Base-by-base conservation (phyloP, 2,888 invertebrate species). In the Pseudococcus viburni region DNA sequence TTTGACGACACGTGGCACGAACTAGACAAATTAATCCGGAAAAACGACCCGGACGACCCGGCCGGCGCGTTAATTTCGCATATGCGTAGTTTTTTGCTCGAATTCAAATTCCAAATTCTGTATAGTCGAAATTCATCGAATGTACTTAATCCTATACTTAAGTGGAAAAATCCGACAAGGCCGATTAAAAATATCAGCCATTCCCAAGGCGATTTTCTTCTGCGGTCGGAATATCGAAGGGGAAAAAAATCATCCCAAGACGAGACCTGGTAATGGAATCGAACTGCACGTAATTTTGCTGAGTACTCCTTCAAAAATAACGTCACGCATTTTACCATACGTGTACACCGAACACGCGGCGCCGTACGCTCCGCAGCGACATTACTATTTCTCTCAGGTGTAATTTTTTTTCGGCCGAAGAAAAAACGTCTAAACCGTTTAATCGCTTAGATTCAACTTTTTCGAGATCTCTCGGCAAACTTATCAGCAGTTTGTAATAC, bases 401-500 rank as follows among this genome's bases (percentile, higher is more conserved):
- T 15, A 73, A 73, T 73, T 73, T 73, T 73, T 73, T 73, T 26
- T 33, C 26, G 26, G 26, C 68, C 22, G 33, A 22, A 33, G 59
- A 73, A 73, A 73, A 73, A 73, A 26, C 26, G 22, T 73, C 68
- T 33, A 33, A 73, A 33, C 33, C 68, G 33, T 73, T 33, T 73
- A 73, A 73, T 73, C 68, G 68, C 33, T 2, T 73, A 73, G 68
- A 33, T 73, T 73, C 26, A 73, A 73, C 68, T 73, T 73, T 26
- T 15, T 26, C 68, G 68, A 73, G 22, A 33, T 33, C 68, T 26
- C 15, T 73, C 15, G 26, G 68, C 68, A 26, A 73, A 73, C 12
- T 73, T 73, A 73, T 73, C 68, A 26, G 68, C 68, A 73, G 68
- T 73, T 73, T 73, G 68, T 73, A 73, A 73, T 73, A 73, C 68